These are phyloP conservation scores for Acanthopagrus latus DNA, from an alignment of 2,797 vertebrate genomes.

Conservation along the genomic window DNA sequence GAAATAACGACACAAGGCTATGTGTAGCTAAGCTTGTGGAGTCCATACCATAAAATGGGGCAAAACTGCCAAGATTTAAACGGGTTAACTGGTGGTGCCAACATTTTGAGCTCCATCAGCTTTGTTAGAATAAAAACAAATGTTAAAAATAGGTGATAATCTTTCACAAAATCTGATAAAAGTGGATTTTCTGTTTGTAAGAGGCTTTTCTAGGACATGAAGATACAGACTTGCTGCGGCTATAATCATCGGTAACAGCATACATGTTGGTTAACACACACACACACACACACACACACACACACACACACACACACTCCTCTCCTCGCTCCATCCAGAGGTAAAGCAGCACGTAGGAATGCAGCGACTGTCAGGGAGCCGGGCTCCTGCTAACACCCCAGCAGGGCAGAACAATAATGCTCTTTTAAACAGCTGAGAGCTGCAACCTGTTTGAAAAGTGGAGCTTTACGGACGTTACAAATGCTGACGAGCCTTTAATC, in stretches of 20 bases:
- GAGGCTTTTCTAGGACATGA: slow-evolving; percentile 49
- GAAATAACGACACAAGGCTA: too few species aligned
- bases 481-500: slow-evolving; percentile 84
- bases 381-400: slow-evolving; percentile 69
- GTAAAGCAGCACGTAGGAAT: slow-evolving; percentile 68
- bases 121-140: slow-evolving; percentile 17
- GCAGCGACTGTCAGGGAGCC: slow-evolving; percentile 42
- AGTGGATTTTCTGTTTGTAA: slow-evolving; percentile 37
- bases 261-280: slow-evolving; percentile 24
- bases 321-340: slow-evolving; percentile 54
- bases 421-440: slow-evolving; percentile 85
- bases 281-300: slow-evolving; percentile 16
- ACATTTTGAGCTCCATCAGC: background rate
- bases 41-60: too few species aligned
- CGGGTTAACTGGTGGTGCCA: background rate
- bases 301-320: slow-evolving; percentile 21
- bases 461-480: slow-evolving; percentile 81
- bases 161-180: slow-evolving; percentile 26
- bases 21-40: too few species aligned
- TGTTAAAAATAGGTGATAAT: slow-evolving; percentile 24
- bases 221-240: slow-evolving; percentile 11
- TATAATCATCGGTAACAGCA: slow-evolving; percentile 15
- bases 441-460: slow-evolving; percentile 87
- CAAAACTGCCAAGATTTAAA: too few species aligned
- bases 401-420: slow-evolving; percentile 79